Conservation (phyloP, 2,113 vertebrate genomes). For the Sciurus niger region DNA sequence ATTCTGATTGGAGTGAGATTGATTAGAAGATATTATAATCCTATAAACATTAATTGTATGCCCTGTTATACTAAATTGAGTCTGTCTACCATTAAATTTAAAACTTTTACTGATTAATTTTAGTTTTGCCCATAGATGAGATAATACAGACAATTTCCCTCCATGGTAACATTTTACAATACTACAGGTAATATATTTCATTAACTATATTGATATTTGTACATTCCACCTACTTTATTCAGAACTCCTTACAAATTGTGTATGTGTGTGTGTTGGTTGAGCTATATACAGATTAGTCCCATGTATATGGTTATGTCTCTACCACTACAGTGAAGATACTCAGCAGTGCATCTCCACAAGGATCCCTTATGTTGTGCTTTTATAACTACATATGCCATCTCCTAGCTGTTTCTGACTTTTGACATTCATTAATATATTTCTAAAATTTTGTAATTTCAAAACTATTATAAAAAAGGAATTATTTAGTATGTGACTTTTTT, state of each 20-base stretch:
- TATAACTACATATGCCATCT: background rate
- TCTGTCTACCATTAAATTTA: background rate
- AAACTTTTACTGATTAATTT: conserved; percentile 14
- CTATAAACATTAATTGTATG: background rate
- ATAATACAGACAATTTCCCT: background rate
- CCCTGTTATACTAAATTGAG: background rate
- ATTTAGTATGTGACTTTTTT: background rate
- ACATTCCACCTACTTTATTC: background rate
- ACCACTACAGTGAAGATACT: background rate
- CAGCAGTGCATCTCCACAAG: background rate
- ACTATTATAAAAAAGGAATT: background rate
- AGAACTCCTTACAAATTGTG: background rate
- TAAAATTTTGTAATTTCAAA: background rate
- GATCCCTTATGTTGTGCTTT: background rate
- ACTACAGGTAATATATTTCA: background rate
- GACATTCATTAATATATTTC: background rate
- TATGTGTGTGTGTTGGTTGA: background rate
- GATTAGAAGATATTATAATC: background rate
- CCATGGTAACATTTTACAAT: background rate
- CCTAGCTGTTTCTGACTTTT: background rate
- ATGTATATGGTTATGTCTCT: background rate
- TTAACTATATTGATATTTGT: background rate
- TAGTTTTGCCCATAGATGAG: background rate
- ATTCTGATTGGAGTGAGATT: too few species aligned
- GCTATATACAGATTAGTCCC: background rate